Base-by-base conservation (phyloP, 2,113 vertebrate species). In the Callopanchax toddi region DNA sequence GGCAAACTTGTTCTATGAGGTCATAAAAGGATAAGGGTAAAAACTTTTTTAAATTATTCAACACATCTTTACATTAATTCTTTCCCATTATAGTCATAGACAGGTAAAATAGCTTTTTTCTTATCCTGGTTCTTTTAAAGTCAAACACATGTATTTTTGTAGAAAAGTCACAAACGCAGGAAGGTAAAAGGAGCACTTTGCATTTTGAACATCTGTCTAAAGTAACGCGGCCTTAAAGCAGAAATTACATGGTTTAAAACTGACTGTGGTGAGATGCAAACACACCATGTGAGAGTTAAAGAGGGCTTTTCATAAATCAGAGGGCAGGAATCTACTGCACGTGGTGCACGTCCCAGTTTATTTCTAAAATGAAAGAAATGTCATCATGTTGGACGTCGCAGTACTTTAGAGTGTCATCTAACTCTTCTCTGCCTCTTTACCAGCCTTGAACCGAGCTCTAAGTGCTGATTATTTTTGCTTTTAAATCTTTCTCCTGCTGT, bases 191-290 rank as follows among this genome's bases (percentile, higher is more conserved):
- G 18, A 63, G 55, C 45, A 12, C 46, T 65, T 59, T 17, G 12
- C 4, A 42, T 67, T 50, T 25, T 4, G 37, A 22, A 20, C 4
- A 5, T 42, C n/a, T 17, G 11, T 32, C 4, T 18, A 26, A 53
- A n/a, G 9, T 20, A 9, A 52, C 50, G 59, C 42, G 53, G 45
- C 23, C 63, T 62, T 57, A 52, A 79, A 67, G n/a, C 25, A 40
- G 60, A 60, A 74, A 68, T 60, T 18, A n/a, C 16, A 48, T 15
- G 10, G 6, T 34, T 45, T 29, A 9, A 26, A 61, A 26, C 9
- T 21, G 39, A 60, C 32, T 46, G 34, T 11, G 18, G 6, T n/a
- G n/a, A 59, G 45, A 66, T 16, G 34, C 32, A 45, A 64, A 67
- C 50, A 67, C 50, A 46, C 20, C 45, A 48, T 12, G 32, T 11